phyloP scores from a whole-genome alignment of 1,140 invertebrate genomes.

The Bombus pascuorum region DNA sequence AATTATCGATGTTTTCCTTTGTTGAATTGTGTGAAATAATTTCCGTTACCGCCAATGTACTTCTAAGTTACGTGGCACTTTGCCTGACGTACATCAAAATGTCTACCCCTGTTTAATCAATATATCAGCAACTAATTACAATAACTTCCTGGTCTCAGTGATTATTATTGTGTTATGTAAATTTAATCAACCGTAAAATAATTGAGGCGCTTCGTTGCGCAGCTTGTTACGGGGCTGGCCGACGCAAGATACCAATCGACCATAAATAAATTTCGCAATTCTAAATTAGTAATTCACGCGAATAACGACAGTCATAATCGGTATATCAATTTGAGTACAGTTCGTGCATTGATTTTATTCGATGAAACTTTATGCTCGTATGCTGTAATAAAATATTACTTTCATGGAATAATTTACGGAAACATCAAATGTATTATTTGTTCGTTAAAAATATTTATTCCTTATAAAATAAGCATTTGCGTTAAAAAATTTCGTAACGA shows the following conservation, averaged over 20 bases:
- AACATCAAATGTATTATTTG: neutral
- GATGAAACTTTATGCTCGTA: neutral
- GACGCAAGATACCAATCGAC: neutral
- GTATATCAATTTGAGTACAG: neutral
- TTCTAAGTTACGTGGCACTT: neutral
- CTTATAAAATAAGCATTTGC: neutral
- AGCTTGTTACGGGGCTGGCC: neutral
- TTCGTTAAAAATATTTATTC: neutral
- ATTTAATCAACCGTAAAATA: conserved; percentile 46
- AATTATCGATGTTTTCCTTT: neutral
- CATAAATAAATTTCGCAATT: neutral
- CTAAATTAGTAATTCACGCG: conserved; percentile 37
- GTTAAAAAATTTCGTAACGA: neutral
- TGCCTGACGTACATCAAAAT: neutral
- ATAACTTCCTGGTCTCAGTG: neutral
- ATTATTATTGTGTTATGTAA: conserved; percentile 36
- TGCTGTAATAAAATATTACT: neutral
- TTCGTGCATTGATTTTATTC: neutral
- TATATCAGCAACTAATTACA: conserved; percentile 41
- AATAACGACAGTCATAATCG: conserved; percentile 25
- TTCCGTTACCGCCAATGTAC: neutral
- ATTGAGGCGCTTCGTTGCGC: conserved; percentile 24
- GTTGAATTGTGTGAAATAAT: neutral
- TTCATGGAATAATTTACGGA: neutral
- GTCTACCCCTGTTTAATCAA: conserved; percentile 25